phyloP scores from a whole-genome alignment of 2,113 vertebrate genomes.

The Alligator sinensis region DNA sequence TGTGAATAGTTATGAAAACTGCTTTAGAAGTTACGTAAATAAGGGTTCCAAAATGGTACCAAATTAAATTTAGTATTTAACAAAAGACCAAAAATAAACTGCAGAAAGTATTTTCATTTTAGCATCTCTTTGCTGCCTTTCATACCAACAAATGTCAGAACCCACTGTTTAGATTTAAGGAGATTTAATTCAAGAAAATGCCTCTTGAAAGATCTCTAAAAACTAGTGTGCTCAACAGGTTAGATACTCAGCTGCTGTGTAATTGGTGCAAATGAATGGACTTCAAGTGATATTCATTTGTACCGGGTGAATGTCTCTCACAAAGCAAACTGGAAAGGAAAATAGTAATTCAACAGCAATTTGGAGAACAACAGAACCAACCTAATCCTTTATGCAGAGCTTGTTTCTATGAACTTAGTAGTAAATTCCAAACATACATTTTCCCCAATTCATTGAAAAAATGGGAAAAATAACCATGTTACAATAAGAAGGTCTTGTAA shows the following conservation, averaged over 20 bases:
- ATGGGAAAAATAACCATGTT: background rate
- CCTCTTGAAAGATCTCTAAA: background rate
- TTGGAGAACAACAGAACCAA: background rate
- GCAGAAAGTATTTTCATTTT: background rate
- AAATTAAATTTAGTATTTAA: background rate
- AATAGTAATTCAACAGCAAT: background rate
- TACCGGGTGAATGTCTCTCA: background rate
- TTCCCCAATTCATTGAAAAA: background rate
- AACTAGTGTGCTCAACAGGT: fast-evolving
- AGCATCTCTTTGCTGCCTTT: background rate
- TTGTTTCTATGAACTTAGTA: background rate
- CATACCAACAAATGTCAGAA: background rate
- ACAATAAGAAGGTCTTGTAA: background rate
- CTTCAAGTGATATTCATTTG: background rate
- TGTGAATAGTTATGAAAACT: background rate
- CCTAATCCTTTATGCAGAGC: background rate
- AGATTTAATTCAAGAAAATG: background rate
- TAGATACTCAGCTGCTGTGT: background rate
- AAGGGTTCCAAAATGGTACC: background rate
- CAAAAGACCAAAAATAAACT: background rate
- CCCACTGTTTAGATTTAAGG: background rate
- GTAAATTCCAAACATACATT: background rate
- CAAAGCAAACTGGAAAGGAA: background rate
- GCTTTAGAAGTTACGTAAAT: background rate
- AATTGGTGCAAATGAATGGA: background rate